Conservation (phyloP, 2,888 invertebrate genomes). For the Bembecia ichneumoniformis region DNA sequence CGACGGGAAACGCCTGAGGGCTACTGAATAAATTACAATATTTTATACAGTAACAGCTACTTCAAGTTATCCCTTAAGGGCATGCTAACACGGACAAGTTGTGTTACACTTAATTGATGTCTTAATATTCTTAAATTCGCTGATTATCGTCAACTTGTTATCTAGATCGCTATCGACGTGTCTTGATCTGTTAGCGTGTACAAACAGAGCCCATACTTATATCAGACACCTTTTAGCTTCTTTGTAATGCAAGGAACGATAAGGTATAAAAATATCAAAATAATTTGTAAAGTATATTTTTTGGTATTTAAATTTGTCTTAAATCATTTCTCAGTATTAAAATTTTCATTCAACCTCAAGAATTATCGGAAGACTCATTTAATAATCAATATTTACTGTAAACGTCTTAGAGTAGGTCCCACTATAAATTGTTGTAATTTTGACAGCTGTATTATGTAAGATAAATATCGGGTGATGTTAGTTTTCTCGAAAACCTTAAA, state of each 20-base stretch:
- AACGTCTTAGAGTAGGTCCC: no score
- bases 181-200: slow-evolving; percentile 5
- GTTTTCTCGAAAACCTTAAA: slow-evolving; percentile 29
- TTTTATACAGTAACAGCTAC: neutral
- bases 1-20: neutral
- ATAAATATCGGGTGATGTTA: slow-evolving; percentile 37
- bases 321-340: no score
- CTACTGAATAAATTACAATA: neutral
- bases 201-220: neutral
- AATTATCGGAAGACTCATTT: no score
- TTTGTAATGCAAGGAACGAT: no score
- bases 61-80: neutral
- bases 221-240: no score
- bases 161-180: neutral
- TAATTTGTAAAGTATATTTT: no score
- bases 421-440: slow-evolving; percentile 8
- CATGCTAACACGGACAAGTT: neutral
- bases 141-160: neutral
- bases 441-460: slow-evolving; percentile 39
- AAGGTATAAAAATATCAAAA: no score
- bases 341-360: no score
- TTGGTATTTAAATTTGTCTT: no score
- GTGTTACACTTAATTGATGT: neutral
- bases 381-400: no score
- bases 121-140: neutral